Percentiles rank a stretch among this genome's conserved stretches.
Conservation (phyloP, 1,140 invertebrate species). For the Hermatobates lingyangjiaoensis region DNA sequence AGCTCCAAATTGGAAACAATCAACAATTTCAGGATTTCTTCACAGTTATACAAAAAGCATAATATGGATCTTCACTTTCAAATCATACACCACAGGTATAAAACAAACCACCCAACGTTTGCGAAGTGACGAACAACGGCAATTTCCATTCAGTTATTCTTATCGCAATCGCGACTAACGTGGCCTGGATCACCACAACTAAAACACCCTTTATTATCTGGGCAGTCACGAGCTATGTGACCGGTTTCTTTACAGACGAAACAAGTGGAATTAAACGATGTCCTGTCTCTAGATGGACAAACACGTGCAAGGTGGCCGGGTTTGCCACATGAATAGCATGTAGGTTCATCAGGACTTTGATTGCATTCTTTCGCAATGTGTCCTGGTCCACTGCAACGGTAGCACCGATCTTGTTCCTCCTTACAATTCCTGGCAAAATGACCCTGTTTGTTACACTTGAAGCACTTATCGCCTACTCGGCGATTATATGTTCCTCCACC, state of each 20-base stretch:
- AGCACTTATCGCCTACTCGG: conserved; percentile 61
- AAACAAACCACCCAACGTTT: background rate
- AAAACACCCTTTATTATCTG: conserved; percentile 65
- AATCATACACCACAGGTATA: too few species aligned
- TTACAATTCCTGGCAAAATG: conserved; percentile 85
- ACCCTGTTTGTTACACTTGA: conserved; percentile 84
- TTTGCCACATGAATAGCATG: conserved; percentile 79
- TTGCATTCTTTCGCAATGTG: conserved; percentile 81
- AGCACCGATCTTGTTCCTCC: conserved; percentile 61
- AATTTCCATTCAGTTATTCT: conserved; percentile 20
- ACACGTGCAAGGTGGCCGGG: conserved; percentile 74
- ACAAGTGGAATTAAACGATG: conserved; percentile 40
- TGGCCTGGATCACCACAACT: conserved; percentile 74
- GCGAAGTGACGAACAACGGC: background rate
- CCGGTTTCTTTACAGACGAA: conserved; percentile 78
- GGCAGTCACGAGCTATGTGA: conserved; percentile 76
- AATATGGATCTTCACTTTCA: too few species aligned
- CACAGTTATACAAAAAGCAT: too few species aligned
- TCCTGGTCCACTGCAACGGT: conserved; percentile 63
- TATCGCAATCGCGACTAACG: conserved; percentile 74
- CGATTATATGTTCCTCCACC: conserved; percentile 26
- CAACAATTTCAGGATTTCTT: too few species aligned
- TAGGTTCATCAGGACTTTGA: conserved; percentile 54
- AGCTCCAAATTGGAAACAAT: too few species aligned
- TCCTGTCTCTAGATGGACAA: conserved; percentile 47